Evolutionary conservation across 2,113 vertebrate genomes (phyloP).

Genomic region (Plotosus lineatus): DNA sequence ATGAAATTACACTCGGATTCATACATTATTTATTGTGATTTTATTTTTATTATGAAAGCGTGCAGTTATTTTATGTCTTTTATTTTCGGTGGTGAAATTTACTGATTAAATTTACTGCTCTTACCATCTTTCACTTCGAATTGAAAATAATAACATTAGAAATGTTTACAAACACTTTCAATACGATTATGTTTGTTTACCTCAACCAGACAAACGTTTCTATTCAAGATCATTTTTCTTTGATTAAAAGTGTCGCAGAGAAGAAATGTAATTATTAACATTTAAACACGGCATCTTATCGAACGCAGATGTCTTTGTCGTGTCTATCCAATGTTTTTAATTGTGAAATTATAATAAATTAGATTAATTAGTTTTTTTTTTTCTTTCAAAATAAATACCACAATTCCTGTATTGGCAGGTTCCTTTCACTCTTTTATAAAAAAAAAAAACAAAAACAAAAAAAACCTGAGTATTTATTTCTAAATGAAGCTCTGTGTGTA

Average conservation of each 20-base stretch:
- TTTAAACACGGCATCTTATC: neutral
- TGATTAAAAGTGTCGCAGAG: neutral
- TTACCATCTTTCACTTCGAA: neutral
- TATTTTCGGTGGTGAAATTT: too few species aligned
- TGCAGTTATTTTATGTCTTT: neutral
- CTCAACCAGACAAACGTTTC: neutral
- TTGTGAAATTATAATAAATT: neutral
- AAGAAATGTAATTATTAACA: neutral
- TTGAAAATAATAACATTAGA: neutral
- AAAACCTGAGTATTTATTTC: too few species aligned
- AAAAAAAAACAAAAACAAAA: too few species aligned
- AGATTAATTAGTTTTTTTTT: too few species aligned
- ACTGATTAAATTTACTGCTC: neutral
- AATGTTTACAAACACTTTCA: neutral
- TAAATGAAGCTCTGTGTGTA: too few species aligned
- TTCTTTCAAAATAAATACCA: too few species aligned
- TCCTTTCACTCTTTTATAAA: too few species aligned
- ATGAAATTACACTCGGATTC: neutral
- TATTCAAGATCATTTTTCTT: slow-evolving; percentile 4
- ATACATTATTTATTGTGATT: neutral
- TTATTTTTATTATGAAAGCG: neutral
- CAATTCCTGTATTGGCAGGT: too few species aligned
- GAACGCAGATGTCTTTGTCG: neutral
- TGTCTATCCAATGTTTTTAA: neutral
- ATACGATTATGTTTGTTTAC: neutral